phyloP scores from a whole-genome alignment of 2,113 vertebrate species.

The Ovis aries region DNA sequence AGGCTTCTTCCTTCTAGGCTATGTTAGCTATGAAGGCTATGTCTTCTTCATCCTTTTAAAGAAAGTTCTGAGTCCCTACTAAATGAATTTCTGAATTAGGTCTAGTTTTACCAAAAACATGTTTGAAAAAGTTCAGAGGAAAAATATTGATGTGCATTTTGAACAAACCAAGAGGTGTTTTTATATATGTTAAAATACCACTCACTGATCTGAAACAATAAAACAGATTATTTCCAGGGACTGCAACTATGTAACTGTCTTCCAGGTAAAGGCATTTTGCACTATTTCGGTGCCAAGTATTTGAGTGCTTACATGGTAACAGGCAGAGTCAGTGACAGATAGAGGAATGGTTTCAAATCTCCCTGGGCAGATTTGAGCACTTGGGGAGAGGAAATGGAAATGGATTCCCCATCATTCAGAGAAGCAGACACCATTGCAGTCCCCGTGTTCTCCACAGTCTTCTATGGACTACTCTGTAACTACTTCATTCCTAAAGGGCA shows the following conservation, averaged over 20 bases:
- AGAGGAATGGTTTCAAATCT: background rate
- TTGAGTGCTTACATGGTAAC: background rate
- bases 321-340: background rate
- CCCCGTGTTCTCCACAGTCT: background rate
- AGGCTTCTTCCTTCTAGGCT: background rate
- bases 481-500: background rate
- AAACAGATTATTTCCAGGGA: background rate
- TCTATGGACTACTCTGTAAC: background rate
- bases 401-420: background rate
- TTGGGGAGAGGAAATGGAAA: background rate
- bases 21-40: too few species aligned
- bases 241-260: background rate
- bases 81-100: background rate
- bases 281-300: background rate
- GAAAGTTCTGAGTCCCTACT: background rate
- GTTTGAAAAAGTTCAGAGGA: background rate
- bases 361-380: background rate
- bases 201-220: background rate
- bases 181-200: background rate
- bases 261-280: background rate
- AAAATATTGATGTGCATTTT: background rate
- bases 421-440: background rate
- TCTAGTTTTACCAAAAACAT: background rate
- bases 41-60: background rate
- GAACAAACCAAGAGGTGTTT: background rate